phyloP scores from a whole-genome alignment of 1,140 invertebrate species.

The Brachionus rubens region DNA sequence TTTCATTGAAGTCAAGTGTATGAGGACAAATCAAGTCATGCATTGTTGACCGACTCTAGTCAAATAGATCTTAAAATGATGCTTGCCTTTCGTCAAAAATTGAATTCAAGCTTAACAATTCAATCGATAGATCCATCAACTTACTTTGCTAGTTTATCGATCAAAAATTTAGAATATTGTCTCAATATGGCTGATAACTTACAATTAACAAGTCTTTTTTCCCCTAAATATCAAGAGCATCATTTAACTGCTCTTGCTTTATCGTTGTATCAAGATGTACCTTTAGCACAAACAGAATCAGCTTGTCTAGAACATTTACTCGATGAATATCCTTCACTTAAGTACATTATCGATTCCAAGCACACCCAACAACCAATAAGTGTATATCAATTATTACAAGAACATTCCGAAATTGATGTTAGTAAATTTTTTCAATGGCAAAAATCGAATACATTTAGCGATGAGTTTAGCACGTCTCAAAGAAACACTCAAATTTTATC shows the following conservation, averaged over 20 bases:
- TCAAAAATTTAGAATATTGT: conserved; percentile 29
- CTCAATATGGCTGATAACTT: background rate
- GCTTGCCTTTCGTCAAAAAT: conserved; percentile 7
- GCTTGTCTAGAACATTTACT: conserved; percentile 7
- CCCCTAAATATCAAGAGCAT: background rate
- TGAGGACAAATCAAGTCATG: conserved; percentile 15
- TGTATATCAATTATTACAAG: conserved; percentile 7
- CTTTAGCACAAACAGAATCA: background rate
- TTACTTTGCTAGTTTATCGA: conserved; percentile 6
- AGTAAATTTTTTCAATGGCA: conserved; percentile 17
- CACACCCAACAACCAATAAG: background rate
- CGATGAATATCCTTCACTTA: conserved; percentile 26
- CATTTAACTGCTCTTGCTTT: conserved; percentile 13
- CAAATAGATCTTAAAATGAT: conserved; percentile 7
- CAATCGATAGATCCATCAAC: background rate
- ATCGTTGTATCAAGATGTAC: background rate
- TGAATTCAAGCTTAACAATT: background rate
- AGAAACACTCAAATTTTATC: conserved; percentile 27
- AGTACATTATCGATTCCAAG: conserved; percentile 1
- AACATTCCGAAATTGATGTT: conserved; percentile 13
- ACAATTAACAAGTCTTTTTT: background rate
- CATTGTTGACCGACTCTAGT: background rate
- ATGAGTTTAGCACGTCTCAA: background rate
- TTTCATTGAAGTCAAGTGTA: background rate
- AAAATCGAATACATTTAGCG: conserved; percentile 6